phyloP scores from a whole-genome alignment of 2,888 invertebrate species.

The Hydrotaea cyrtoneurina region DNA sequence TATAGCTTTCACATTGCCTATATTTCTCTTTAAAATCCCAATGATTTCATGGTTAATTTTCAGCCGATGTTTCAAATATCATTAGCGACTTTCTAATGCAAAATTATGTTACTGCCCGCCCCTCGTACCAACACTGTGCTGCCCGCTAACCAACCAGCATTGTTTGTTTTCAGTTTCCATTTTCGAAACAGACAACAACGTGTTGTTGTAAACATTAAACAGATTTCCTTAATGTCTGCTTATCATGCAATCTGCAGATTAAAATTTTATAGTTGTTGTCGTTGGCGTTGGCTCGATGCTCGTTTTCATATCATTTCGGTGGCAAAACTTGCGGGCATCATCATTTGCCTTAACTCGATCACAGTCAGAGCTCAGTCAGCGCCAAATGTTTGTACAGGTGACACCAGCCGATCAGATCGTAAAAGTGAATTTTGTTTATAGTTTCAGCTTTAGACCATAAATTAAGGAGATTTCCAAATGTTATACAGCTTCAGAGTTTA shows the following conservation, averaged over 20 bases:
- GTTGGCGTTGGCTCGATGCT: background rate
- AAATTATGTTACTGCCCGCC: background rate
- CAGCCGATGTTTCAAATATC: too few species aligned
- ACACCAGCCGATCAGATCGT: background rate
- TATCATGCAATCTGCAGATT: slow-evolving; percentile 60
- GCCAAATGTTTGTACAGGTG: slow-evolving; percentile 41
- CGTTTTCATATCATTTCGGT: slow-evolving; percentile 1
- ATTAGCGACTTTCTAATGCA: background rate
- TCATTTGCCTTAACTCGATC: background rate
- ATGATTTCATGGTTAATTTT: too few species aligned
- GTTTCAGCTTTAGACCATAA: background rate
- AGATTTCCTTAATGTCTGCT: slow-evolving; percentile 49
- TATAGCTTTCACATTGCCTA: too few species aligned
- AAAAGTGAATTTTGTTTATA: background rate
- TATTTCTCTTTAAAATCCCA: too few species aligned
- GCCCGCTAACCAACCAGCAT: background rate
- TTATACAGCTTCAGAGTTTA: too few species aligned
- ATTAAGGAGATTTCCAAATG: background rate
- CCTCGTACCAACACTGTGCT: background rate
- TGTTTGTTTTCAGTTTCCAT: background rate
- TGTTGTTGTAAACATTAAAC: slow-evolving; percentile 57
- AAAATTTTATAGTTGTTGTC: background rate
- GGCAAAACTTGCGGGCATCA: slow-evolving; percentile 6
- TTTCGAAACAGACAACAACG: slow-evolving; percentile 40
- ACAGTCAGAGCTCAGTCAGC: background rate